Conservation (phyloP, 1,140 invertebrate genomes). For the Elymnias hypermnestra region DNA sequence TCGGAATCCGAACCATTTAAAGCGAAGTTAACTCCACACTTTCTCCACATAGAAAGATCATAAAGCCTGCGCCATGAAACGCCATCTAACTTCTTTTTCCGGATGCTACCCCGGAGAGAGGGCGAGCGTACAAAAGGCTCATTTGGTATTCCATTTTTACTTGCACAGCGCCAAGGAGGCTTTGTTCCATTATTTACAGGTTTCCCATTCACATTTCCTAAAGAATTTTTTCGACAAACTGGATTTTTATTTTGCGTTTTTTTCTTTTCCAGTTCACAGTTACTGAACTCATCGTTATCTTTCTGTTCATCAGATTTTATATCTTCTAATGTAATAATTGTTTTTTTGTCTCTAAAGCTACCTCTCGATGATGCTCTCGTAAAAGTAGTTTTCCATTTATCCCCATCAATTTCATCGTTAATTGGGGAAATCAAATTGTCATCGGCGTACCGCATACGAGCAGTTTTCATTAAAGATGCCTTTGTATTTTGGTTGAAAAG, state of each 20-base stretch:
- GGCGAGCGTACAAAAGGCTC: conserved; percentile 57
- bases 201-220: conserved; percentile 43
- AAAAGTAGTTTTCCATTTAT: conserved; percentile 56
- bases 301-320: conserved; percentile 56
- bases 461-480: conserved; percentile 77
- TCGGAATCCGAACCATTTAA: conserved; percentile 57
- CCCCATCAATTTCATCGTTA: conserved; percentile 60
- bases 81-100: conserved; percentile 61
- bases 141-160: conserved; percentile 48
- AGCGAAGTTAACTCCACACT: conserved; percentile 63
- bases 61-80: conserved; percentile 76
- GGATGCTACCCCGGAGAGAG: conserved; percentile 63
- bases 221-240: conserved; percentile 45
- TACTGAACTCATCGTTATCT: conserved; percentile 45
- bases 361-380: conserved; percentile 63
- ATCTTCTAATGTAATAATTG: conserved; percentile 66
- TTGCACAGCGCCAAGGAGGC: conserved; percentile 75
- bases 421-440: conserved; percentile 43
- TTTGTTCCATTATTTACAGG: conserved; percentile 40
- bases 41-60: conserved; percentile 76
- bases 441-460: conserved; percentile 75
- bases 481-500: conserved; percentile 76
- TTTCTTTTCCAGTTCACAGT: conserved; percentile 41
- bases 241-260: conserved; percentile 45
- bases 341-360: conserved; percentile 68